These are phyloP conservation scores for Nibea coibor DNA, from an alignment of 2,113 vertebrate genomes.

Conservation along the genomic window DNA sequence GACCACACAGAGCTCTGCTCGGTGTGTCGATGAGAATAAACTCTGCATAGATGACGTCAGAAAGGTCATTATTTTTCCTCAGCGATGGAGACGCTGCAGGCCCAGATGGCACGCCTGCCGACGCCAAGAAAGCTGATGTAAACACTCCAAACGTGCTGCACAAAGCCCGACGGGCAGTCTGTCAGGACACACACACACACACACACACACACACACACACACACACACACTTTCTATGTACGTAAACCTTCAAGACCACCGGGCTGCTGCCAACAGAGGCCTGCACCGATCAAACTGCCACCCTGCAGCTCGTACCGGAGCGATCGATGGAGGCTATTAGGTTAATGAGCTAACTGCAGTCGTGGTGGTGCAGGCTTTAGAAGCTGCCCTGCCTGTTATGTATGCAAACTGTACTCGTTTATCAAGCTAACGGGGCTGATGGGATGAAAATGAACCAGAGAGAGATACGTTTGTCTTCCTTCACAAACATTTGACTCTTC, in stretches of 20 bases:
- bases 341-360: constrained; percentile 50
- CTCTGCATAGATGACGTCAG: not conserved
- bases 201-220: not conserved
- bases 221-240: not conserved
- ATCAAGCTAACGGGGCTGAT: not conserved
- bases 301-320: not conserved
- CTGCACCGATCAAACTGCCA: constrained; percentile 12
- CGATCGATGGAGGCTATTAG: constrained; percentile 41
- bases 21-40: constrained; percentile 10
- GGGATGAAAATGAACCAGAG: constrained; percentile 24
- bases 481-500: constrained; percentile 11
- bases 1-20: not conserved
- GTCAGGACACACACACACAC: not conserved
- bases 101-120: constrained; percentile 49
- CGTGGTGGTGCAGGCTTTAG: not conserved
- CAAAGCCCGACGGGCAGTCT: not conserved
- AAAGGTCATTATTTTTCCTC: constrained; percentile 9
- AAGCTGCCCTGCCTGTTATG: not conserved
- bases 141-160: constrained; percentile 24
- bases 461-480: constrained; percentile 1
- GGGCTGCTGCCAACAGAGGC: not conserved
- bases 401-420: not conserved
- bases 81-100: constrained; percentile 30
- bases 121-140: constrained; percentile 48
- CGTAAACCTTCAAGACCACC: not conserved